Conservation (phyloP, 2,113 vertebrate species). For the Oophaga pumilio region DNA sequence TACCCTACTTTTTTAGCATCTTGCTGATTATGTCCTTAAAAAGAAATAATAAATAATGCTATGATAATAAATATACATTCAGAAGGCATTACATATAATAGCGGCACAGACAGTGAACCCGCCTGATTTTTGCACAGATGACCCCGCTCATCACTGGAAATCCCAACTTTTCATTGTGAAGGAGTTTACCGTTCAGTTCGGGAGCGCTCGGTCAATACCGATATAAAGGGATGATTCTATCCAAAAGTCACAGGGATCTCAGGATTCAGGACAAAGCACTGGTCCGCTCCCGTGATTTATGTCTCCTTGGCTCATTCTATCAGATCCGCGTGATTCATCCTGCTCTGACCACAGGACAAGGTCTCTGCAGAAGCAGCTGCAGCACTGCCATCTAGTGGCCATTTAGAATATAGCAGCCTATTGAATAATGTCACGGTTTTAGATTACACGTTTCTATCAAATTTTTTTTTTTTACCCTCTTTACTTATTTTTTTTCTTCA, state of each 20-base stretch:
- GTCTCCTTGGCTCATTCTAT: neutral
- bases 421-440: neutral
- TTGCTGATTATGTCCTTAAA: too few species aligned
- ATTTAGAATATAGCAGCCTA: neutral
- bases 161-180: neutral
- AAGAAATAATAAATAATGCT: too few species aligned
- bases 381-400: neutral
- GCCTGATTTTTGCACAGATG: too few species aligned
- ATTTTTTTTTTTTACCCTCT: too few species aligned
- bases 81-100: too few species aligned
- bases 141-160: too few species aligned
- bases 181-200: neutral
- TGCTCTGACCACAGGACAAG: constrained; percentile 3
- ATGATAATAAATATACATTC: too few species aligned
- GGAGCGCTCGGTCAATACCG: neutral
- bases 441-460: too few species aligned
- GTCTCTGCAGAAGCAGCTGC: neutral
- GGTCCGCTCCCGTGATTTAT: neutral
- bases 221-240: neutral
- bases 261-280: neutral
- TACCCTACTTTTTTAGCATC: too few species aligned
- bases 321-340: neutral
- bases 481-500: too few species aligned
- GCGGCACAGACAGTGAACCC: too few species aligned
- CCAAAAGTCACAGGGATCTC: neutral